Evolutionary conservation across 2,888 invertebrate species (phyloP), one percentile per base, ranked within the genome.

Genomic region (Mesorhabditis belari): DNA sequence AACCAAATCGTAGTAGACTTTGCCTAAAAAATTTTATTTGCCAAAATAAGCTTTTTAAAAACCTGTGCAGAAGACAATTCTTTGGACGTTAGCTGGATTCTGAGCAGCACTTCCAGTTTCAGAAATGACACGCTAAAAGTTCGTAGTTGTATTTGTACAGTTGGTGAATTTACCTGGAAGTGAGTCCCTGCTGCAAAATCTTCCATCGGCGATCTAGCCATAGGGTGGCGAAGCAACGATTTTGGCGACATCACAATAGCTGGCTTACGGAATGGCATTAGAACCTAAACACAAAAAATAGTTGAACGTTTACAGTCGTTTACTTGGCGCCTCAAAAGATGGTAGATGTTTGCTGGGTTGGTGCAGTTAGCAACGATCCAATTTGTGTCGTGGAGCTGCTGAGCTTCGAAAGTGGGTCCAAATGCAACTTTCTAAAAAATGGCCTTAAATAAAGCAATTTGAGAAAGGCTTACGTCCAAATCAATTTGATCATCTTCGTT

Each of bases 361-460:
- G 93, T 91, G 83, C 91, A 90, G 84, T 98, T 96, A 56, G 92
- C 93, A 49, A 77, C 76, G 74, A 84, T 83, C 85, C 85, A 85
- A 85, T 99, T 99, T 83, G 89, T 91, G 82, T 98, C 95, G 83
- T 95, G 92, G 69, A 98, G 86, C 83, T 99, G 98, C 57, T 94
- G 88, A 50, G 94, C 90, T 55, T 77, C 79, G 65, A 80, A 80
- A 0, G 79, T 77, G 17, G 77, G 76, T 55, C 68, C 77, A 57
- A 79, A 74, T 1, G 74, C 71, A 12, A 71, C 70, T 53, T 74
- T 72, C 72, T 75, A 54, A 49, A 76, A 64, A 21, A 26, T 9
- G 44, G 23, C 6, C 49, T 17, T 9, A 35, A 1, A 17, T 9
- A n/a, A 35, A 1, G 44, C n/a, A 9, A 35, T 17, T 17, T 35